Base-by-base conservation (phyloP, 2,113 vertebrate genomes). In the Sinocyclocheilus anophthalmus region DNA sequence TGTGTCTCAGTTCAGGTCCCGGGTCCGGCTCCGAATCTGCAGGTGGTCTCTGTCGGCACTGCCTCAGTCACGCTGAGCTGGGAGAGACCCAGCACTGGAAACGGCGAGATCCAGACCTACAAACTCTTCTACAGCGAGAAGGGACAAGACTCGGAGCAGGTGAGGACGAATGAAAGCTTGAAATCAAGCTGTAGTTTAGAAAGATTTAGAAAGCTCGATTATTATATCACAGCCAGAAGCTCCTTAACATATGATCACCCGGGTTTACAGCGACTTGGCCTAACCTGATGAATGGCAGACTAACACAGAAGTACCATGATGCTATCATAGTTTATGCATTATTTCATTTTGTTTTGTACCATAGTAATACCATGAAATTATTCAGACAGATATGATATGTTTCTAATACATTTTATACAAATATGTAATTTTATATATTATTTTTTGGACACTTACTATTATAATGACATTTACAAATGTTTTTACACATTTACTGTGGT, bases 81-180 rank as follows among this genome's bases (percentile, higher is more conserved):
- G 98, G 97, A 97, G 70, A 97, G 94, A 0, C 98, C 98, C 0
- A 63, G 97, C 81, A 97, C 95, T 0, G 97, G 97, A 88, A 99
- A 98, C 2, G 97, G 97, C 0, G 97, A 98, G 73, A 97, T 99
- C 91, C 96, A 98, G 91, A 97, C 95, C 88, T 99, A 98, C 92
- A 99, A 98, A 89, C 85, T 99, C 59, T 99, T 97, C 91, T 98
- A 97, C 93, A 96, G 96, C 88, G 97, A 99, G 92, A 97, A 96
- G 83, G 96, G 96, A n/a, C 90, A 94, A 37, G 96, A 96, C 81
- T 93, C 76, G 0, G 98, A 99, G 80, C 96, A 99, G 97, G 98
- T 99, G 92, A 73, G 33, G 30, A 39, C 22, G 12, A 0, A n/a
- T 24, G 61, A 24, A n/a, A 10, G n/a, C 65, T 14, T 5, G 4